These are phyloP conservation scores for Monoplex corrugatus DNA, from an alignment of 2,888 invertebrate species.

Conservation along the genomic window DNA sequence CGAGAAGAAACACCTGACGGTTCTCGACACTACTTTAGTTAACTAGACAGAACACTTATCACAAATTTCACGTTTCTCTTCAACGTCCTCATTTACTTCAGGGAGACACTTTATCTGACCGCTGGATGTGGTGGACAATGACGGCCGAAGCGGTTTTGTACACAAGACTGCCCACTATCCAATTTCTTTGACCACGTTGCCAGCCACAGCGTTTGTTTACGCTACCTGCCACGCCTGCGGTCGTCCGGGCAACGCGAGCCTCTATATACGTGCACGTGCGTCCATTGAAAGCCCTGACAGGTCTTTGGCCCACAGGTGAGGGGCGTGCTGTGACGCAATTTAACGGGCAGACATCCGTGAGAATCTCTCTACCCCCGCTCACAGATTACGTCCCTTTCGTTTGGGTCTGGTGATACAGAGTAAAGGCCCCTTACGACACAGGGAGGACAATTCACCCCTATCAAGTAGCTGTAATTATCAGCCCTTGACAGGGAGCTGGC, in stretches of 20 bases:
- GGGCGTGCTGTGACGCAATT: neutral
- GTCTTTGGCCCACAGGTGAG: neutral
- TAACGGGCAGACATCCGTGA: constrained; percentile 32
- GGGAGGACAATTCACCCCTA: neutral
- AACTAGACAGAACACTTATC: too few relatives aligned
- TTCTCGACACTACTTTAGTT: too few relatives aligned
- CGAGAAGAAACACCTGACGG: too few relatives aligned
- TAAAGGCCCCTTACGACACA: neutral
- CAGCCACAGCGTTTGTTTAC: constrained; percentile 16
- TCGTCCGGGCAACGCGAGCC: neutral
- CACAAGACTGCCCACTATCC: neutral
- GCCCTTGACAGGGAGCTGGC: neutral
- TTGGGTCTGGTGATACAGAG: neutral
- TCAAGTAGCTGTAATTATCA: neutral
- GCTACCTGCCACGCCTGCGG: neutral
- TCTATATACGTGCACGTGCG: neutral
- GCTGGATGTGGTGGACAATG: neutral
- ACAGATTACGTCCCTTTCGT: neutral
- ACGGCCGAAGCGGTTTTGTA: neutral
- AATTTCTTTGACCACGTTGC: neutral
- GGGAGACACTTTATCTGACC: neutral
- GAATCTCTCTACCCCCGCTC: neutral
- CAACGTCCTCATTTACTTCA: neutral
- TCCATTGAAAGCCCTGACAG: constrained; percentile 1
- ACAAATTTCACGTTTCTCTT: too few relatives aligned